These are phyloP conservation scores for Blastobasis lacticolella DNA, from an alignment of 2,888 invertebrate genomes.

Conservation along the genomic window DNA sequence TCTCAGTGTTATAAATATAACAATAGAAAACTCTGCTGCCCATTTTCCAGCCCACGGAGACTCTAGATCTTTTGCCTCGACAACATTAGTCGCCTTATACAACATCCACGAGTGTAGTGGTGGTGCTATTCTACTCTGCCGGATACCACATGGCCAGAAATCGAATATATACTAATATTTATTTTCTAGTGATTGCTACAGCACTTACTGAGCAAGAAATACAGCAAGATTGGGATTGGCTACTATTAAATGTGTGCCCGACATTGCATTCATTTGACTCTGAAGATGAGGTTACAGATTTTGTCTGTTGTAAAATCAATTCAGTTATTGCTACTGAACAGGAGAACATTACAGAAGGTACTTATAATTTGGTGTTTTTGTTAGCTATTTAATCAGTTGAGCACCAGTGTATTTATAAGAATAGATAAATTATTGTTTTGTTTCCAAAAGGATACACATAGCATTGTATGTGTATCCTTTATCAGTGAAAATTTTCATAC, in stretches of 20 bases:
- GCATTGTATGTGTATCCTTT: no score
- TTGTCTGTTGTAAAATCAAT: constrained; percentile 96
- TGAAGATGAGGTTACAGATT: constrained; percentile 95
- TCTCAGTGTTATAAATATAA: no score
- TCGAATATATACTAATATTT: background rate
- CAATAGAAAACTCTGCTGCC: no score
- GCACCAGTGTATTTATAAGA: background rate
- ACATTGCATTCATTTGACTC: constrained; percentile 93
- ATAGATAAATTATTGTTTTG: no score
- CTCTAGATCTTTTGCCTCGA: no score
- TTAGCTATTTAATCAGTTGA: constrained; percentile 4
- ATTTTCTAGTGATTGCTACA: constrained; percentile 86
- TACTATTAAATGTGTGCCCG: constrained; percentile 88
- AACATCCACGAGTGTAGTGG: no score
- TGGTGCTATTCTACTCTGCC: no score
- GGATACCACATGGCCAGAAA: no score
- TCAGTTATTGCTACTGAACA: constrained; percentile 90
- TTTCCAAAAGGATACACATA: no score
- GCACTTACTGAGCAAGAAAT: constrained; percentile 92
- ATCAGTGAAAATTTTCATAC: no score
- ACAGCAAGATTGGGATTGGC: constrained; percentile 94
- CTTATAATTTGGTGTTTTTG: background rate
- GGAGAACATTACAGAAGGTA: constrained; percentile 74
- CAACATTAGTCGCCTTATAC: no score
- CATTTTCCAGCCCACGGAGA: no score